Evolutionary conservation across 2,113 vertebrate genomes (phyloP).

Genomic region (Garra rufa): DNA sequence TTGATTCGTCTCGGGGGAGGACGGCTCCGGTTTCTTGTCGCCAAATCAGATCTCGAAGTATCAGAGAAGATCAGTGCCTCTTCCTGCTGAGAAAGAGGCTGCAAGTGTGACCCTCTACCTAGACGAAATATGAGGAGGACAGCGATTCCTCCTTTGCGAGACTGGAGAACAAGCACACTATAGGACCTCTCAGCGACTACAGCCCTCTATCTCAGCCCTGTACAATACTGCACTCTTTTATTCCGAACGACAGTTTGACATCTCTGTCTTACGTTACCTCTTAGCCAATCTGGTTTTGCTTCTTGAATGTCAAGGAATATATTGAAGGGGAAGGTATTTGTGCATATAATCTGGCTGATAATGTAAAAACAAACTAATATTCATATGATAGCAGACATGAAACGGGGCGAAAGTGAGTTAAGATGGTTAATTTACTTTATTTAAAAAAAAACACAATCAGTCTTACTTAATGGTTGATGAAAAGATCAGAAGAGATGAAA

Average conservation of each 20-base stretch:
- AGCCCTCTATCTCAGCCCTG: conserved; percentile 31
- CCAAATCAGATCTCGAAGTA: conserved; percentile 88
- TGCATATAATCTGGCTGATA: not conserved
- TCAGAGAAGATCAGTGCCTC: conserved; percentile 90
- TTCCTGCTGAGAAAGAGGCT: conserved; percentile 72
- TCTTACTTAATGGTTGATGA: not conserved
- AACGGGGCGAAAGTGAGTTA: not conserved
- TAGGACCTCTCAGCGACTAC: conserved; percentile 36
- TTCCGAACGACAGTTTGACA: not conserved
- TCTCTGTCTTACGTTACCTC: conserved; percentile 11
- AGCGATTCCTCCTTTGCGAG: not conserved
- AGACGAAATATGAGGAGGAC: conserved; percentile 2
- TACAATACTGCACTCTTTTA: conserved; percentile 22
- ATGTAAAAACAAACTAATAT: not conserved
- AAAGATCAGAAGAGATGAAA: too few relatives aligned
- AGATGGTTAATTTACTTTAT: not conserved
- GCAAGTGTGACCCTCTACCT: conserved; percentile 7
- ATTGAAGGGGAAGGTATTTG: not conserved
- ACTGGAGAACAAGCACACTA: conserved; percentile 49
- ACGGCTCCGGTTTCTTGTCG: conserved; percentile 89
- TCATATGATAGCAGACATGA: not conserved
- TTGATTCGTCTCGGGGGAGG: conserved; percentile 90
- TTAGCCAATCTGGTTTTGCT: not conserved
- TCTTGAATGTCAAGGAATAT: conserved; percentile 1
- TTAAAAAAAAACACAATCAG: not conserved